Conservation (phyloP, 2,888 invertebrate genomes). For the Lasioglossum malachurum region DNA sequence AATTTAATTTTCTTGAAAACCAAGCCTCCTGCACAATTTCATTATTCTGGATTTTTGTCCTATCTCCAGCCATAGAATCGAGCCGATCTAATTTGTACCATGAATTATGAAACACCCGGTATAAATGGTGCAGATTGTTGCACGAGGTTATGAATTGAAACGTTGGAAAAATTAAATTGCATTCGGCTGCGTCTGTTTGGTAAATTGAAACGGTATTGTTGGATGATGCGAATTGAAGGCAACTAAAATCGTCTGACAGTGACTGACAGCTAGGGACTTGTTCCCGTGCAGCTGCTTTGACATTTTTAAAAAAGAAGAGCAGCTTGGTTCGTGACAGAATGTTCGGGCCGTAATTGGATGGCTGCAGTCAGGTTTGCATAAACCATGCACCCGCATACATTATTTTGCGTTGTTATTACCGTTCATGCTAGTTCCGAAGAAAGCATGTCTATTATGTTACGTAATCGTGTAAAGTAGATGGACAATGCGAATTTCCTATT, state of each 20-base stretch:
- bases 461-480: conserved; percentile 64
- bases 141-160: neutral
- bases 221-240: neutral
- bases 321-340: neutral
- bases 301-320: neutral
- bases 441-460: conserved; percentile 66
- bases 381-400: conserved; percentile 61
- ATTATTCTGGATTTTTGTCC: too few species aligned
- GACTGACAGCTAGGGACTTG: neutral
- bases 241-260: neutral
- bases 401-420: conserved; percentile 60
- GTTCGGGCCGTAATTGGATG: conserved; percentile 15
- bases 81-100: too few species aligned
- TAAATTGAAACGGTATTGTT: neutral
- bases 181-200: too few species aligned
- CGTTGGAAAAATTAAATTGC: neutral
- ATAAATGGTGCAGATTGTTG: too few species aligned
- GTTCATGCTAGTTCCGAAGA: conserved; percentile 65
- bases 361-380: conserved; percentile 40
- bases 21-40: too few species aligned
- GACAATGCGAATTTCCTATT: conserved; percentile 60
- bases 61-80: too few species aligned
- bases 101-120: too few species aligned
- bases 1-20: too few species aligned
- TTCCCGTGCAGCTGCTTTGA: neutral